These are phyloP conservation scores for Ptychodera flava DNA, from an alignment of 35 echinoderm and acorn worm species.

Conservation along the genomic window DNA sequence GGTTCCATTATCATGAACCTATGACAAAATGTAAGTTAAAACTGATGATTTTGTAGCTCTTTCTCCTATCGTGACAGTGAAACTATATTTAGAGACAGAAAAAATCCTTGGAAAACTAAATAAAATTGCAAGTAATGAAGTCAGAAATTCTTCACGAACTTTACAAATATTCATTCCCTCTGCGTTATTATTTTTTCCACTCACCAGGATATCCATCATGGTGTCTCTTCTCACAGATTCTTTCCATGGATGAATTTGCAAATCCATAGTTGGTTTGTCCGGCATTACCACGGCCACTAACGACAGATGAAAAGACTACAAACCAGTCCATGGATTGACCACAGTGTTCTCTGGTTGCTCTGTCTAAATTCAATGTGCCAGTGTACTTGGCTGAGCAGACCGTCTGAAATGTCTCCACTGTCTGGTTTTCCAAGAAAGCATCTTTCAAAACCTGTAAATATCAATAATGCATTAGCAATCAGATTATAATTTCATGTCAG, in stretches of 20 bases:
- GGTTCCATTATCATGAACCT: no score
- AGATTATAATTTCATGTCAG: no score
- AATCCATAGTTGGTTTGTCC: slow-evolving; percentile 77
- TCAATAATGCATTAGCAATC: no score
- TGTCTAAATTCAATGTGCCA: slow-evolving; percentile 50
- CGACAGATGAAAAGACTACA: slow-evolving; percentile 83
- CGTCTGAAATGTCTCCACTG: slow-evolving; percentile 24
- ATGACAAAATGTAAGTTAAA: no score
- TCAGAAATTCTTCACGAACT: no score
- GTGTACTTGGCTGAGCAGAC: slow-evolving; percentile 55
- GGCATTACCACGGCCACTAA: slow-evolving; percentile 76
- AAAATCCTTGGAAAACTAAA: no score
- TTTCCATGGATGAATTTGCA: slow-evolving; percentile 83
- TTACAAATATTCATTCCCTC: background rate
- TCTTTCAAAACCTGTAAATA: slow-evolving; percentile 64
- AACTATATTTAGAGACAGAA: no score
- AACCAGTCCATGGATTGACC: slow-evolving; percentile 73
- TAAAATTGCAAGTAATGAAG: no score
- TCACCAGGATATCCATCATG: slow-evolving; percentile 50
- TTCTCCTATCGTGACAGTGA: no score
- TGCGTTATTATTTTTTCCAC: background rate
- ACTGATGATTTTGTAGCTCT: no score
- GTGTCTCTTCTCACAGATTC: slow-evolving; percentile 72
- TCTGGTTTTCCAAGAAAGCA: slow-evolving; percentile 67
- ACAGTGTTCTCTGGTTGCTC: slow-evolving; percentile 44